phyloP scores from a whole-genome alignment of 2,888 invertebrate genomes.

The Eucriotettix oculatus region DNA sequence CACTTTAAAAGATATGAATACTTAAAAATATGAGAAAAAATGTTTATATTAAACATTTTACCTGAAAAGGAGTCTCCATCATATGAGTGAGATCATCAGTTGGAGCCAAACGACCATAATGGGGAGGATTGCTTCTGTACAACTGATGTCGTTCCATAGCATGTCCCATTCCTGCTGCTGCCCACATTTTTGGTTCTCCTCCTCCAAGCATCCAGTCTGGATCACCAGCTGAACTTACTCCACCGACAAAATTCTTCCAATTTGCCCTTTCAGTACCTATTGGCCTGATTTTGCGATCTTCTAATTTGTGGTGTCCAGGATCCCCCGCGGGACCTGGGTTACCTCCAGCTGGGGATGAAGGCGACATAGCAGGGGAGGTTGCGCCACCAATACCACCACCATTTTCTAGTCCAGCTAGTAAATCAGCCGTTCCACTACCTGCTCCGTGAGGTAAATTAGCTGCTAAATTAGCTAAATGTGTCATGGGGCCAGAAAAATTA shows the following conservation, averaged over 20 bases:
- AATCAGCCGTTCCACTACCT: conserved; percentile 16
- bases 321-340: conserved; percentile 9
- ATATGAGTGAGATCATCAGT: conserved; percentile 29
- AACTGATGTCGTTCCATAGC: conserved; percentile 20
- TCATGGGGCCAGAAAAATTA: conserved; percentile 4
- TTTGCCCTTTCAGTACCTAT: conserved; percentile 65
- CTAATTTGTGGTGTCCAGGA: conserved; percentile 10
- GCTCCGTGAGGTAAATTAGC: conserved; percentile 6
- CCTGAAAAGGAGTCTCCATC: conserved; percentile 30
- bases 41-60: conserved; percentile 12
- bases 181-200: conserved; percentile 22
- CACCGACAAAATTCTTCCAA: conserved; percentile 34
- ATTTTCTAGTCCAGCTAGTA: conserved; percentile 28
- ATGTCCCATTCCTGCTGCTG: conserved; percentile 18
- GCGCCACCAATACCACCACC: conserved; percentile 7
- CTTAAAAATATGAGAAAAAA: too few species aligned
- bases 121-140: conserved; percentile 8
- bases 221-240: conserved; percentile 22
- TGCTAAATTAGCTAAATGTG: conserved; percentile 8
- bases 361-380: conserved; percentile 25
- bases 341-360: conserved; percentile 20
- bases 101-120: conserved; percentile 7
- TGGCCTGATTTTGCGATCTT: conserved; percentile 37
- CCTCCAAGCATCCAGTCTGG: conserved; percentile 27
- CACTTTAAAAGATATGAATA: neutral